Base-by-base conservation (phyloP, 2,113 vertebrate species). In the Syrrhaptes paradoxus region DNA sequence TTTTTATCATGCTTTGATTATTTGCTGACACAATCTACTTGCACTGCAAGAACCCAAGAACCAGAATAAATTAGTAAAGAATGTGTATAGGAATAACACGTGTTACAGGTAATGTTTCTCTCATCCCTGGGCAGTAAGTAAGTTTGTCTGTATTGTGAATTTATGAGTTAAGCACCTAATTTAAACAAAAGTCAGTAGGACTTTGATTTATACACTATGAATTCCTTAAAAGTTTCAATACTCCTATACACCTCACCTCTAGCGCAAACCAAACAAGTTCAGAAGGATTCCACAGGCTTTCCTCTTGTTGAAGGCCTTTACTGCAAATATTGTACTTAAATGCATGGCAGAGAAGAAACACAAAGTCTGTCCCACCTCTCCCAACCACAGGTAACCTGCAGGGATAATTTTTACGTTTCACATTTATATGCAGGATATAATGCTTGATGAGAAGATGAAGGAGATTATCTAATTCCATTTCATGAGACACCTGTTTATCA, bases 1-100 rank as follows among this genome's bases (percentile, higher is more conserved):
- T 84, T 95, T 94, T 75, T 8, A 75, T 34, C 38, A 63, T 31
- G 29, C 59, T 80, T 59, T 92, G 58, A 52, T 74, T 92, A 84
- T 90, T 86, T 89, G 68, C 36, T 94, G 73, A 75, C 54, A 81
- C 43, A 67, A 26, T 20, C 21, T 78, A 57, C 38, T 84, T 93
- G 17, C 21, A 52, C 6, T 74, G 49, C 62, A 71, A 84, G 32
- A 84, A 32, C 28, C 55, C 49, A 67, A 89, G 10, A 31, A 46
- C 5, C 26, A 74, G 34, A 63, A 36, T 11, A 70, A 93, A 88
- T 26, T 21, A 55, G 24, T 54, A 13, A 63, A 93, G 91, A 58
- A 48, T 43, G 4, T 3, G 10, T 48, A 8, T 18, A 68, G 6
- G 31, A 86, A 29, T 28, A 62, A 5, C 8, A 43, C 1, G 3